Conservation (phyloP, 2,888 invertebrate species). For the Eupelmus urozonus region DNA sequence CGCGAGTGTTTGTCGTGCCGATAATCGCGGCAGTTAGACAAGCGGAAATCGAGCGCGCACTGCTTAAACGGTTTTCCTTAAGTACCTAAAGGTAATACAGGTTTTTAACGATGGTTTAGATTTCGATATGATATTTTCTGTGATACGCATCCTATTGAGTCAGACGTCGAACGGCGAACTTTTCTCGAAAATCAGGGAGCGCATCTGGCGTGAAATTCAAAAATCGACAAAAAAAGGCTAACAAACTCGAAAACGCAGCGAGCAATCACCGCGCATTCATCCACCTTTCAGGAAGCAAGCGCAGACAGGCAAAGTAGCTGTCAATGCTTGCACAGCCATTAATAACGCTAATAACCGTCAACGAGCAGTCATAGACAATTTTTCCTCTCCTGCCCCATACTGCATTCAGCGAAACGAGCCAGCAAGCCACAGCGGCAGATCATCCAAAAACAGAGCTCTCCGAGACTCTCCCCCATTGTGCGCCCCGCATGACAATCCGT, state of each 20-base stretch:
- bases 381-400: too few species aligned
- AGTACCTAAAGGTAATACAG: too few species aligned
- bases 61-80: too few species aligned
- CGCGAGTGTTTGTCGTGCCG: conserved; percentile 18
- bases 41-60: not conserved
- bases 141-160: too few species aligned
- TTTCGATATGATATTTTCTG: too few species aligned
- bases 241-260: conserved; percentile 53
- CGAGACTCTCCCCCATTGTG: conserved; percentile 64
- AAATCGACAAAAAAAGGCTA: not conserved
- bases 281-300: not conserved
- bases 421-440: conserved; percentile 71
- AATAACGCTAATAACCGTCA: conserved; percentile 74
- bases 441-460: conserved; percentile 74
- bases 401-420: too few species aligned
- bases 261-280: not conserved
- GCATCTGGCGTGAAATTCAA: conserved; percentile 30
- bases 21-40: conserved; percentile 49
- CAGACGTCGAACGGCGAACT: too few species aligned
- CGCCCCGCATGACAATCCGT: conserved; percentile 42
- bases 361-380: conserved; percentile 19
- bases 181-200: conserved; percentile 60
- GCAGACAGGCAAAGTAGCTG: conserved; percentile 21
- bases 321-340: conserved; percentile 69
- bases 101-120: too few species aligned